Conservation (phyloP, 2,888 invertebrate species). For the Epirrhoe alternata region DNA sequence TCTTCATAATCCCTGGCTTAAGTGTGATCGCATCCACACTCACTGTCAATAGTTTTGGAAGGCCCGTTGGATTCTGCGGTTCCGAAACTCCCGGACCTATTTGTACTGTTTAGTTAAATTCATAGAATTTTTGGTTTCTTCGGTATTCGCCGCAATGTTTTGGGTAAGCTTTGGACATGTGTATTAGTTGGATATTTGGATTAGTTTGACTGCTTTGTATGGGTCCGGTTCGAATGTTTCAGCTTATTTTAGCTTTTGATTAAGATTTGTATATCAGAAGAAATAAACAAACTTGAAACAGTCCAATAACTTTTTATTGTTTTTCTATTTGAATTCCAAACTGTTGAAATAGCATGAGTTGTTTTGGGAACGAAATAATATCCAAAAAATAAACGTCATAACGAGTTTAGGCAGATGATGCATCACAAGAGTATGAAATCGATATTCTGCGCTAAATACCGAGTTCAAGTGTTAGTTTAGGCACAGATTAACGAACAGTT, state of each 20-base stretch:
- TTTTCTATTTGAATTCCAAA: not conserved
- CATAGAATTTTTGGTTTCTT: constrained; percentile 79
- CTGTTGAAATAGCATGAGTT: not conserved
- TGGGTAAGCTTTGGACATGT: constrained; percentile 69
- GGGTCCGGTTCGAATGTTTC: constrained; percentile 28
- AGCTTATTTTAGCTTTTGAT: constrained; percentile 19
- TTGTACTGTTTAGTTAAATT: constrained; percentile 75
- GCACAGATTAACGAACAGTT: constrained; percentile 26
- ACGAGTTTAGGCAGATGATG: constrained; percentile 43
- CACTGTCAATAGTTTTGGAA: constrained; percentile 85
- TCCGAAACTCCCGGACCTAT: constrained; percentile 65
- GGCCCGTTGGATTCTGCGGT: constrained; percentile 82
- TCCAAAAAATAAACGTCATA: constrained; percentile 17
- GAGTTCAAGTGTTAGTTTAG: constrained; percentile 41
- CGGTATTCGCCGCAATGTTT: constrained; percentile 62
- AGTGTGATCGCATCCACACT: constrained; percentile 84
- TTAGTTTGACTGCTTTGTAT: constrained; percentile 41
- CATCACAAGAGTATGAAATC: constrained; percentile 53
- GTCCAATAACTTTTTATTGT: not conserved
- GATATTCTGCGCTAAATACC: constrained; percentile 53
- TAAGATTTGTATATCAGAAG: not conserved
- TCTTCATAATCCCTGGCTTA: constrained; percentile 84
- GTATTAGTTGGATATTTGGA: constrained; percentile 57
- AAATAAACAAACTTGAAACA: constrained; percentile 9
- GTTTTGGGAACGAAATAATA: constrained; percentile 9